Conservation (phyloP, 1,140 invertebrate genomes). For the Zaprionus lachaisei region DNA sequence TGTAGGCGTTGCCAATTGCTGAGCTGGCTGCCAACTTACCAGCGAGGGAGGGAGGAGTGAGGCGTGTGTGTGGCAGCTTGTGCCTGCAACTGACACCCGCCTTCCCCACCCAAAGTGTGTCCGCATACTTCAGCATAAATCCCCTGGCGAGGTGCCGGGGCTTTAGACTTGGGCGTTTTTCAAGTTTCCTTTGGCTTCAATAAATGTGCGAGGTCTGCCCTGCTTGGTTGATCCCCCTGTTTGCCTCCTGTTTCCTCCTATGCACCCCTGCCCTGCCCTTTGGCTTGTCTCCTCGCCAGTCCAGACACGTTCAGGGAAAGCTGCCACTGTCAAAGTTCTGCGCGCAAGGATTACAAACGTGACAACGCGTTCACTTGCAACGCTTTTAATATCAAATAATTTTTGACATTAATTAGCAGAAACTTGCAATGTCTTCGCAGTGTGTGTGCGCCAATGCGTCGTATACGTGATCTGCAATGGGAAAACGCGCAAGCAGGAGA, state of each 20-base stretch:
- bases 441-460: slow-evolving; percentile 21
- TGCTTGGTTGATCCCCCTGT: background rate
- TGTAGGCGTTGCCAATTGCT: slow-evolving; percentile 46
- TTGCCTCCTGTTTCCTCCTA: background rate
- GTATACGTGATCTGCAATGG: slow-evolving; percentile 63
- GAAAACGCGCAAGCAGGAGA: slow-evolving; percentile 29
- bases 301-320: slow-evolving; percentile 52
- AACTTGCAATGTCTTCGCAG: slow-evolving; percentile 46
- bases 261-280: background rate
- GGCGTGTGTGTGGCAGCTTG: background rate
- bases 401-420: slow-evolving; percentile 73
- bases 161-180: slow-evolving; percentile 26
- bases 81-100: slow-evolving; percentile 47
- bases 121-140: slow-evolving; percentile 38
- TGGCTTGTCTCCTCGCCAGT: slow-evolving; percentile 36
- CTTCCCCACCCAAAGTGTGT: slow-evolving; percentile 3
- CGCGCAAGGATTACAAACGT: slow-evolving; percentile 65
- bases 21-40: slow-evolving; percentile 22
- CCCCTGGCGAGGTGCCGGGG: slow-evolving; percentile 14
- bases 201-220: slow-evolving; percentile 2
- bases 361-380: slow-evolving; percentile 24
- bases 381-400: slow-evolving; percentile 45
- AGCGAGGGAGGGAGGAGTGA: background rate
- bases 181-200: slow-evolving; percentile 35
- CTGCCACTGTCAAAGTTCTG: slow-evolving; percentile 63